Evolutionary conservation across 2,888 invertebrate genomes (phyloP), one percentile per base, ranked within the genome.

Genomic region (Dyspetes luteomarginatus): DNA sequence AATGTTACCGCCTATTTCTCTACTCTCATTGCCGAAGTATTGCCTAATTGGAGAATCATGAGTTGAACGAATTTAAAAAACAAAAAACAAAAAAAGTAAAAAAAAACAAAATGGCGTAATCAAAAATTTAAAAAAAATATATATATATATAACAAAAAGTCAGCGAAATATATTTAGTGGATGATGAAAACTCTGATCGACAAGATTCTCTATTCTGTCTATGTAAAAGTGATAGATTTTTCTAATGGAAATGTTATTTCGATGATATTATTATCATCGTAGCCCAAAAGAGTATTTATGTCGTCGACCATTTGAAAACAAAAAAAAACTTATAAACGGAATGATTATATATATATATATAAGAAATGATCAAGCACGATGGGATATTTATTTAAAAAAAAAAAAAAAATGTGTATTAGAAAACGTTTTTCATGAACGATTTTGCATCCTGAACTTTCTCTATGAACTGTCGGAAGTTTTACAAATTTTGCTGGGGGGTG

Each of bases 41-140:
- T 91, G 84, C 89, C 91, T 64, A 91, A 91, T 64, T 91, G 91
- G 91, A 89, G 84, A 64, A 88, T 91, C 79, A 91, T 91, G 90
- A 90, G 87, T 87, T 91, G 85, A 90, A 74, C 36, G 1, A n/a
- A 36, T 17, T 4, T n/a, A 45, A 52, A 5, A 24, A 4, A 28
- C 36, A 19, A 43, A 17, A 71, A 65, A 58, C 45, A 68, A 75
- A 82, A 82, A 9, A 74, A 58, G 45, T 26, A 58, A 22, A 28
- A 24, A n/a, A 67, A 41, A 28, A 17, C 28, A 24, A 62, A 67
- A 50, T 52, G 7, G 85, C 41, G 50, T 80, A 79, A 50, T 65
- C 41, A 62, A 62, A 36, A 43, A 41, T 60, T 5, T n/a, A 22
- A 30, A 5, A 12, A 3, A 3, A 17, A 64, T 26, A 62, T 45